Evolutionary conservation across 2,888 invertebrate genomes (phyloP).

Genomic region (Eucriotettix oculatus): DNA sequence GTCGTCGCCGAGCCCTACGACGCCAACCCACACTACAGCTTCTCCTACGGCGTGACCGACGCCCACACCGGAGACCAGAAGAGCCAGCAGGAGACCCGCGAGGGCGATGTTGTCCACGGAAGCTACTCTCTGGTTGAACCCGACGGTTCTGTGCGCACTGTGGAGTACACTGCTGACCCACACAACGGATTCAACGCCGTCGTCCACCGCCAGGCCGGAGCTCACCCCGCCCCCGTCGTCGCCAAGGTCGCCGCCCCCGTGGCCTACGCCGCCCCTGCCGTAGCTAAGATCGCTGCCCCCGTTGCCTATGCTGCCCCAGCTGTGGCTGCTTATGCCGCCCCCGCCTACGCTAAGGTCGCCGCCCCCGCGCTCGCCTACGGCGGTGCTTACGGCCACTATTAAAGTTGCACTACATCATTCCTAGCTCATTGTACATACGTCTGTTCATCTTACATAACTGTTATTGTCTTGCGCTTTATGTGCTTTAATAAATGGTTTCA

Average conservation of each 20-base stretch:
- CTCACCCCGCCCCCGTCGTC: neutral
- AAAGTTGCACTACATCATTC: neutral
- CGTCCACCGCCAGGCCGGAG: neutral
- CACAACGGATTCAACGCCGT: neutral
- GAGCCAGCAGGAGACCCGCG: neutral
- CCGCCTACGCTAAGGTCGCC: neutral
- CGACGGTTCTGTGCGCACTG: neutral
- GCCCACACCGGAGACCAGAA: neutral
- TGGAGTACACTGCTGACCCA: neutral
- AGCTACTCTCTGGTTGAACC: neutral
- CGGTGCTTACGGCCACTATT: neutral
- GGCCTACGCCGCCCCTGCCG: neutral
- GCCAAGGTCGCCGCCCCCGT: neutral
- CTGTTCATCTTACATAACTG: neutral
- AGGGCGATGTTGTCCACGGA: neutral
- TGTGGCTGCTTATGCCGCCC: neutral
- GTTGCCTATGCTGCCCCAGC: neutral
- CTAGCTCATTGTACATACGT: neutral
- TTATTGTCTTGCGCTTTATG: too few species aligned
- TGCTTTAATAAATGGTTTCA: too few species aligned
- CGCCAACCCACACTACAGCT: constrained; percentile 6
- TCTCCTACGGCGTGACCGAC: constrained; percentile 3
- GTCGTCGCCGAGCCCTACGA: neutral
- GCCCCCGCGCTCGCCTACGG: neutral
- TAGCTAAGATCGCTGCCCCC: neutral